Evolutionary conservation across 2,888 invertebrate species (phyloP).

Genomic region (Antheraea yamamai): DNA sequence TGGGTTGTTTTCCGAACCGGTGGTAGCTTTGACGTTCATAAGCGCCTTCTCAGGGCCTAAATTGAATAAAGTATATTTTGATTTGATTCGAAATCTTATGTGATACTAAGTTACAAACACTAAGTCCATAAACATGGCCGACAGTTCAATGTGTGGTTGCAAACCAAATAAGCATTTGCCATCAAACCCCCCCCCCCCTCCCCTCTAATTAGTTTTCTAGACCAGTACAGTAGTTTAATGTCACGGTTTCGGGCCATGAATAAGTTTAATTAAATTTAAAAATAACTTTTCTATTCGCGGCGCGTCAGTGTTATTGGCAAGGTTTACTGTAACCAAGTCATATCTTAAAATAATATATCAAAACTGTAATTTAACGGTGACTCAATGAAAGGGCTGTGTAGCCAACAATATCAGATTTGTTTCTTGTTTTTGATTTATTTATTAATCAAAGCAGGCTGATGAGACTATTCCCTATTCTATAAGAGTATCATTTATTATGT

Average conservation of each 20-base stretch:
- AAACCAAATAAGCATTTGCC: too few species aligned
- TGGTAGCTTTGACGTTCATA: too few species aligned
- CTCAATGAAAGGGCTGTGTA: neutral
- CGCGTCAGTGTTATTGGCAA: constrained; percentile 19
- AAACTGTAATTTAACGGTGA: neutral
- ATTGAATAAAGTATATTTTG: too few species aligned
- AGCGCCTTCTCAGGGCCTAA: too few species aligned
- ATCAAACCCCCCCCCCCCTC: neutral
- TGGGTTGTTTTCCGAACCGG: too few species aligned
- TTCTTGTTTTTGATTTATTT: too few species aligned
- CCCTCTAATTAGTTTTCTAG: neutral
- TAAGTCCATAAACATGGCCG: too few species aligned
- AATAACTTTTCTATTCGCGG: constrained; percentile 18
- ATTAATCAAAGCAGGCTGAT: too few species aligned
- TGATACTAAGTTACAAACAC: too few species aligned
- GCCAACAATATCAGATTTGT: neutral
- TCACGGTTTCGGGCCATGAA: neutral
- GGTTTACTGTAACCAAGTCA: constrained; percentile 12
- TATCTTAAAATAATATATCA: constrained; percentile 15
- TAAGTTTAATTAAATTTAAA: constrained; percentile 1
- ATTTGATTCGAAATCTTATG: too few species aligned
- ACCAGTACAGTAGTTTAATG: neutral
- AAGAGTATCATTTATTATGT: too few species aligned
- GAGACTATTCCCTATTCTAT: too few species aligned
- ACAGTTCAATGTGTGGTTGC: neutral